A percentile compares a stretch with the other conserved stretches of the same genome.
Conservation (phyloP, 2,888 invertebrate genomes). For the Amiota mariae region DNA sequence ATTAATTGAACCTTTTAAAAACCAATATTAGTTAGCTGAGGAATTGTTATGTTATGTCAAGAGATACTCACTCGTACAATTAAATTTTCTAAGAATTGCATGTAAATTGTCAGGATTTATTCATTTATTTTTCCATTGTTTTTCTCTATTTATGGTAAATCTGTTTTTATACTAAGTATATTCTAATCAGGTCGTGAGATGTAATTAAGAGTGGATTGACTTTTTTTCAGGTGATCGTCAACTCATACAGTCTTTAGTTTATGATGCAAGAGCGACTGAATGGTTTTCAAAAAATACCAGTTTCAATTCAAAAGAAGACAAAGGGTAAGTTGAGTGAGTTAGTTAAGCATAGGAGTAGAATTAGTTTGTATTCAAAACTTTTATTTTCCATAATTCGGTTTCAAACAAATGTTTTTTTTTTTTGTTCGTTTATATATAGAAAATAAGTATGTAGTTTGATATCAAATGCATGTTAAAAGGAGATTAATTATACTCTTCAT, state of each 20-base stretch:
- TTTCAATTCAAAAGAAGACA: conserved; percentile 82
- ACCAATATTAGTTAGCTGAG: conserved; percentile 68
- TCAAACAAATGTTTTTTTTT: too few relatives aligned
- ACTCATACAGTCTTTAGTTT: conserved; percentile 87
- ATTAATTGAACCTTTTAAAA: not conserved
- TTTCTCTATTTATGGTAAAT: conserved; percentile 11
- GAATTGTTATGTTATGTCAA: conserved; percentile 72
- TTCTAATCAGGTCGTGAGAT: not conserved
- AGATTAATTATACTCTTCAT: too few relatives aligned
- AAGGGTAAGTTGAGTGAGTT: conserved; percentile 75
- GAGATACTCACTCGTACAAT: not conserved
- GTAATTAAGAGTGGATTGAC: not conserved
- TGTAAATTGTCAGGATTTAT: not conserved
- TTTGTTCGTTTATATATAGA: too few relatives aligned
- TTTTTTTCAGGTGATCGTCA: conserved; percentile 84
- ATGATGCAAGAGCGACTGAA: conserved; percentile 90
- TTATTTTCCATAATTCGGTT: too few relatives aligned
- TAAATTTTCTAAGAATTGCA: not conserved
- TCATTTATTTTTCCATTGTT: not conserved
- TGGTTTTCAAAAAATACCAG: conserved; percentile 88
- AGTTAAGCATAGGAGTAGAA: too few relatives aligned
- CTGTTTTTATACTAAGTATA: not conserved
- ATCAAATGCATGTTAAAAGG: too few relatives aligned
- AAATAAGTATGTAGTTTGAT: too few relatives aligned
- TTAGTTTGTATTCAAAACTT: too few relatives aligned